Evolutionary conservation across 2,113 vertebrate species (phyloP).

Genomic region (Hippocampus comes): DNA sequence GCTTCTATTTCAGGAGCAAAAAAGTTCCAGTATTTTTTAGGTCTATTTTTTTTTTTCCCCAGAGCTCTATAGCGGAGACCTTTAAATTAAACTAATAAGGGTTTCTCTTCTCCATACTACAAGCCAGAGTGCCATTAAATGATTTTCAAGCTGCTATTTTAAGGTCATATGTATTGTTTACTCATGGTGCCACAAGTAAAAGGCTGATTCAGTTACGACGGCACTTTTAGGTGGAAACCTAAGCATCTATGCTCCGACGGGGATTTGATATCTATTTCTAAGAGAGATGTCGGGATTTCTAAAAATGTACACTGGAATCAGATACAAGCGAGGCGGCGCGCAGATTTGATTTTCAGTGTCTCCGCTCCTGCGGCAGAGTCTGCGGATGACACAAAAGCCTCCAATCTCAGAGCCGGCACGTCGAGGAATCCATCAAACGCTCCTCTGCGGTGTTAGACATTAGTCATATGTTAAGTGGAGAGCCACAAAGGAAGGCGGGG

Average conservation of each 20-base stretch:
- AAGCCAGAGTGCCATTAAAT: background rate
- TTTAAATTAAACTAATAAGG: too few species aligned
- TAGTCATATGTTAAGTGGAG: conserved; percentile 37
- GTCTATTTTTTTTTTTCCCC: too few species aligned
- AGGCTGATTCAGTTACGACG: background rate
- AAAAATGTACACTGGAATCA: conserved; percentile 2
- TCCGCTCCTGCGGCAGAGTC: conserved; percentile 19
- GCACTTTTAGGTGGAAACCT: conserved; percentile 8
- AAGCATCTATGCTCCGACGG: background rate
- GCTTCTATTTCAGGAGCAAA: too few species aligned
- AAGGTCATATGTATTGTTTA: background rate
- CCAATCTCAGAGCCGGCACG: conserved; percentile 23
- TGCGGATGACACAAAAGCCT: conserved; percentile 35
- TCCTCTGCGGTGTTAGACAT: conserved; percentile 27
- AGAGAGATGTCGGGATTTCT: conserved; percentile 7
- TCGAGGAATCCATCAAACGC: conserved; percentile 50
- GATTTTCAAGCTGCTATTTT: background rate
- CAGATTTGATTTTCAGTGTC: conserved; percentile 36
- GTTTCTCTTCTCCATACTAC: background rate
- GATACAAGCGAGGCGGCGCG: conserved; percentile 2
- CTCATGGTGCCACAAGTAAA: background rate
- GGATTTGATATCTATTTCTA: background rate
- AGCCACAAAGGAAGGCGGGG: conserved; percentile 38
- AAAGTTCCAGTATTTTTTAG: too few species aligned
- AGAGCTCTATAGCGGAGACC: too few species aligned